Evolutionary conservation across 2,797 vertebrate species (phyloP).

Genomic region (Erpetoichthys calabaricus): DNA sequence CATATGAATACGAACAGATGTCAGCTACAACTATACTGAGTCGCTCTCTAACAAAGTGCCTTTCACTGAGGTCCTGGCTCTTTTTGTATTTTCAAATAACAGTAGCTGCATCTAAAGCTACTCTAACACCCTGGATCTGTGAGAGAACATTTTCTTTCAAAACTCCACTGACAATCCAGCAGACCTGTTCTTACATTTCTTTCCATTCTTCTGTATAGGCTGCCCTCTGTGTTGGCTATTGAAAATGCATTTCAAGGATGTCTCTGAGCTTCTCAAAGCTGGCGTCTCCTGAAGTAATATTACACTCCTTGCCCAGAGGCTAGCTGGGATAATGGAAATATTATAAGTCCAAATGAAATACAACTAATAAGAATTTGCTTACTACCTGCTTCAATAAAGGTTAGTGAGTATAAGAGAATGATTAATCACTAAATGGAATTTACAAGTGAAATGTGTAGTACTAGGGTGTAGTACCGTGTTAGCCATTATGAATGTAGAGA

Average conservation of each 20-base stretch:
- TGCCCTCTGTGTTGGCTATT: not conserved
- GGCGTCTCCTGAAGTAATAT: too few relatives aligned
- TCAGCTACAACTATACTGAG: not conserved
- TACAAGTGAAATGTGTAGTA: too few relatives aligned
- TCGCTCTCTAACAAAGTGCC: not conserved
- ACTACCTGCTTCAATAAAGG: too few relatives aligned
- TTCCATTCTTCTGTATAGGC: not conserved
- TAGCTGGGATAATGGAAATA: too few relatives aligned
- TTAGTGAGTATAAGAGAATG: too few relatives aligned
- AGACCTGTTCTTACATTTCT: not conserved
- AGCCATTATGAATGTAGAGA: too few relatives aligned
- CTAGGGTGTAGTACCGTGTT: too few relatives aligned
- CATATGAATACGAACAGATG: not conserved
- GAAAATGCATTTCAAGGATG: not conserved
- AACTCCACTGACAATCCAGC: not conserved
- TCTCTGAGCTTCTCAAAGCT: not conserved
- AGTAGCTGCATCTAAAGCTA: conserved; percentile 4
- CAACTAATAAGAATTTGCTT: too few relatives aligned
- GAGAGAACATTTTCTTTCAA: not conserved
- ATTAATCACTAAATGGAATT: too few relatives aligned
- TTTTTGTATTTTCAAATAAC: not conserved
- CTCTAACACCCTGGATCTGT: conserved; percentile 2
- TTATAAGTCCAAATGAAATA: too few relatives aligned
- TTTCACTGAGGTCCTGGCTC: not conserved
- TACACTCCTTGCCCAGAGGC: too few relatives aligned